These are phyloP conservation scores for Arctopsyche grandis DNA, from an alignment of 1,140 invertebrate species.

Conservation along the genomic window DNA sequence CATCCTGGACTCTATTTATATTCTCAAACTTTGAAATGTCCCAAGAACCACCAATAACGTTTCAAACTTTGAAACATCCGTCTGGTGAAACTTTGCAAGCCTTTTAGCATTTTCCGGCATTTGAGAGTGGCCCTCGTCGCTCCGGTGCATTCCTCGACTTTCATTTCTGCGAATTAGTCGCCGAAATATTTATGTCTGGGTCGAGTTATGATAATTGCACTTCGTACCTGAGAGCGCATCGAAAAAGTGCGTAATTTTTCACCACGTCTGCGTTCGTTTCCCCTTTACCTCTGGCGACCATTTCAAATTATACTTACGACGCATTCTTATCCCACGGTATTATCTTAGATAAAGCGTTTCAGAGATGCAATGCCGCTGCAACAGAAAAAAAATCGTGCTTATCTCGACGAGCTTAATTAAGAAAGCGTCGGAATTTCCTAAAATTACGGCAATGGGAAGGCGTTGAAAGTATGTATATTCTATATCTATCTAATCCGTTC, in stretches of 20 bases:
- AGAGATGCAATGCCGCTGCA: not conserved
- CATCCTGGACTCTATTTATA: not conserved
- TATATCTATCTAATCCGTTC: conserved; percentile 24
- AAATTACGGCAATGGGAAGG: not conserved
- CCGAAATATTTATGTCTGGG: conserved; percentile 26
- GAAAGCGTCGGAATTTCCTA: conserved; percentile 43
- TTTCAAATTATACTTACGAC: conserved; percentile 24
- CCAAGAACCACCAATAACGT: not conserved
- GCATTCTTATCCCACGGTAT: conserved; percentile 49
- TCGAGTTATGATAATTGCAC: conserved; percentile 35
- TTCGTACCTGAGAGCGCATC: not conserved
- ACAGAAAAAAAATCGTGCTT: conserved; percentile 16
- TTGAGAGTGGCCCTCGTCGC: not conserved
- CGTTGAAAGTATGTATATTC: not conserved
- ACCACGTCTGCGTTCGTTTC: conserved; percentile 4
- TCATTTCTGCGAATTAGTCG: conserved; percentile 35
- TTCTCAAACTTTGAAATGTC: not conserved
- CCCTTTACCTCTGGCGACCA: not conserved
- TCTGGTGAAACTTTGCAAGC: no score
- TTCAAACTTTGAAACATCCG: no score
- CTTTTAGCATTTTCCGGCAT: not conserved
- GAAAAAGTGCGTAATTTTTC: conserved; percentile 35
- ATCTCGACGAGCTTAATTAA: conserved; percentile 46
- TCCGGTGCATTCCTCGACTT: conserved; percentile 4
- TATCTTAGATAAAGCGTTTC: conserved; percentile 27